Conservation (phyloP, 1,140 invertebrate species). For the Drosophila rhopaloa region DNA sequence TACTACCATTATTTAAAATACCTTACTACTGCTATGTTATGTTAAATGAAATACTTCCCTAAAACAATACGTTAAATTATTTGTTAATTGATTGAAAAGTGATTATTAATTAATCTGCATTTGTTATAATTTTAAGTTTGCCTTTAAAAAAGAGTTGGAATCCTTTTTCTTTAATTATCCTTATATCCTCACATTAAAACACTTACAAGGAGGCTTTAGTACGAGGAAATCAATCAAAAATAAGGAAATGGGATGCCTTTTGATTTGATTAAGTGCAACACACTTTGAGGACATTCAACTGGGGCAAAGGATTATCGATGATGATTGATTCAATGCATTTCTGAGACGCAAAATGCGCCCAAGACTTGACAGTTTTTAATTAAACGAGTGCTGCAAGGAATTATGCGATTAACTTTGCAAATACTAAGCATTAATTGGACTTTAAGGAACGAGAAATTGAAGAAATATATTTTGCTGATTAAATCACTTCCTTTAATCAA, state of each 20-base stretch:
- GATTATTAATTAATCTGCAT: too few species aligned
- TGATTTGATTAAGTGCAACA: conserved; percentile 37
- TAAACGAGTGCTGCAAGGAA: background rate
- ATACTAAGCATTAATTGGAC: background rate
- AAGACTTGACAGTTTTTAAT: conserved; percentile 1
- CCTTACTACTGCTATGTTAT: too few species aligned
- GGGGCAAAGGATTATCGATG: background rate
- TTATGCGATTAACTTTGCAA: background rate
- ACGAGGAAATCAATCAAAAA: conserved; percentile 1
- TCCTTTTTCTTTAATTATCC: too few species aligned
- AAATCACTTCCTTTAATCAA: too few species aligned
- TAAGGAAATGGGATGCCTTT: conserved; percentile 1
- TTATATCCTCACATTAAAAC: background rate
- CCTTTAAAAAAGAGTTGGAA: too few species aligned
- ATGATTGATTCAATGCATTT: conserved; percentile 1
- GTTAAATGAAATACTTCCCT: too few species aligned
- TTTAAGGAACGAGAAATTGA: background rate
- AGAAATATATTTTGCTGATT: too few species aligned
- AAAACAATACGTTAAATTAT: too few species aligned
- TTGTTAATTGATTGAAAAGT: too few species aligned
- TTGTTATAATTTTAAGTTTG: too few species aligned
- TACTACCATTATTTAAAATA: too few species aligned
- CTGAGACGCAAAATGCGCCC: background rate
- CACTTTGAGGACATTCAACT: conserved; percentile 8
- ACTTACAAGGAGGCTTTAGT: background rate